Percentiles rank a stretch among this genome's conserved stretches.
Evolutionary conservation across 2,888 invertebrate species (phyloP).

Genomic region (Tupiocoris notatus): DNA sequence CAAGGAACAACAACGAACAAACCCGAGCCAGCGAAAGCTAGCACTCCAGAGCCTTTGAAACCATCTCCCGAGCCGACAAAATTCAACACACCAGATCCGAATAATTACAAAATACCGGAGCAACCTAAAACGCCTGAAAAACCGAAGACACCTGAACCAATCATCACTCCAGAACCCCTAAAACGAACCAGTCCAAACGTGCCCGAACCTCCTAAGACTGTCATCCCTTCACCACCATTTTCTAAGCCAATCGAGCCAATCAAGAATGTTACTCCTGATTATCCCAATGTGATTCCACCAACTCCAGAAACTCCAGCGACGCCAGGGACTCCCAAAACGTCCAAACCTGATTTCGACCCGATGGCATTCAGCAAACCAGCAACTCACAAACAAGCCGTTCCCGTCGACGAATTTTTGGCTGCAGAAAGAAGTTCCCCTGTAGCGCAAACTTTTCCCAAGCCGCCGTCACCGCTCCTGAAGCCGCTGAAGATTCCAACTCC

Average conservation of each 20-base stretch:
- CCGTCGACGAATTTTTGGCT: conserved; percentile 30
- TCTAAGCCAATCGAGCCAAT: conserved; percentile 24
- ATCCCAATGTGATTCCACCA: conserved; percentile 22
- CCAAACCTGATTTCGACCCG: conserved; percentile 13
- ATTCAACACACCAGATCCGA: not conserved
- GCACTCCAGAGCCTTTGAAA: conserved; percentile 13
- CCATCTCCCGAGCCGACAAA: not conserved
- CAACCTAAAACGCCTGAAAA: not conserved
- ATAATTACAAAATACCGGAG: not conserved
- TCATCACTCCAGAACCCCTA: conserved; percentile 7
- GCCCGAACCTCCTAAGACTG: conserved; percentile 36
- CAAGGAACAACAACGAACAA: conserved; percentile 1
- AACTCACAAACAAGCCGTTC: conserved; percentile 23
- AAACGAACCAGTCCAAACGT: conserved; percentile 5
- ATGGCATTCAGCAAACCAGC: not conserved
- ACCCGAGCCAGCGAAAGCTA: not conserved
- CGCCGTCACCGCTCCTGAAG: conserved; percentile 1
- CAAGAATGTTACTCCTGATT: not conserved
- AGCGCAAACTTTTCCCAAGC: not conserved
- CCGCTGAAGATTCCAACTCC: conserved; percentile 24
- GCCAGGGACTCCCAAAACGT: not conserved
- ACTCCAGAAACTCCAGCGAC: conserved; percentile 2
- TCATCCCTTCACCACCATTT: not conserved
- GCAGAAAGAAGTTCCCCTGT: conserved; percentile 21
- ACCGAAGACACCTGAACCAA: not conserved